Evolutionary conservation across 2,888 invertebrate species (phyloP), one percentile per base, ranked within the genome.

Genomic region (Scrobipalpa atriplicella): DNA sequence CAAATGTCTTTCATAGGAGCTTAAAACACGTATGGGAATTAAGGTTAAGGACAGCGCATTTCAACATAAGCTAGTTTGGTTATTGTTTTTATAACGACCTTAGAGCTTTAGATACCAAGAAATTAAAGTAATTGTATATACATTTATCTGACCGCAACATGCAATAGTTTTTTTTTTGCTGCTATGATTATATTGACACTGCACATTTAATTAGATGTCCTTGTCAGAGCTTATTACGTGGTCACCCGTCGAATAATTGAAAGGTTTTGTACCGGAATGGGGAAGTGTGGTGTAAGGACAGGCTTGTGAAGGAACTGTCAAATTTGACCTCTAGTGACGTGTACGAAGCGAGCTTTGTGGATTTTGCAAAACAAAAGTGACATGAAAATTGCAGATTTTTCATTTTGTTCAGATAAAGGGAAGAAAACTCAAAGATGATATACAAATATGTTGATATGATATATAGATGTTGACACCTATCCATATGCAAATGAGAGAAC

Each of bases 1-100:
- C 72, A 70, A 79, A 82, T 77, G 76, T 77, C 71, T 73, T 65
- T 67, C 67, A 69, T 75, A 72, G 65, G 72, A 77, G 70, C 66
- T 66, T 60, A 68, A 66, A 47, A 38, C 47, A 62, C 62, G 36
- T n/a, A 61, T 70, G 69, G 65, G 70, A 80, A 87, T 85, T 86
- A 86, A 84, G 85, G 86, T 82, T 79, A 79, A 87, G 86, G 85
- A 81, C 85, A 71, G 61, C 75, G 70, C 74, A 67, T 79, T 80
- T 72, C 73, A 74, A 78, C 78, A 82, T 72, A 60, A 64, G 38
- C 63, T 71, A 69, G 73, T 13, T 21, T 19, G 19, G 19, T 11
- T 56, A 56, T 56, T 73, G 76, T 76, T 80, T 77, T 76, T 72
- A 68, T 73, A 72, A 70, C 69, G 82, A 75, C 83, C 84, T 85